These are phyloP conservation scores for Rhagonycha fulva DNA, from an alignment of 2,888 invertebrate species.

Conservation along the genomic window DNA sequence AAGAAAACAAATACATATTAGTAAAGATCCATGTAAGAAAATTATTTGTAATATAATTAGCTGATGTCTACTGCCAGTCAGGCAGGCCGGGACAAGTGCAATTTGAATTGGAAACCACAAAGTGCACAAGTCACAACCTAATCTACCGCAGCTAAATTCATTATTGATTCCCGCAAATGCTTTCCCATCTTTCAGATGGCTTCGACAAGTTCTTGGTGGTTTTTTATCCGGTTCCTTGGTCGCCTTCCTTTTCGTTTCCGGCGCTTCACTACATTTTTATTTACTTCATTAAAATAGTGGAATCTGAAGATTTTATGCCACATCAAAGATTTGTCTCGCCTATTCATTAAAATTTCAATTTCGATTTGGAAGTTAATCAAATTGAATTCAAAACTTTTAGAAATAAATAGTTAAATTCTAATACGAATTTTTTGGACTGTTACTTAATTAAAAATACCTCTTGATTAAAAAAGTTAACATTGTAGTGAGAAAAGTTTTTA, in stretches of 20 bases:
- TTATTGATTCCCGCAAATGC: slow-evolving; percentile 18
- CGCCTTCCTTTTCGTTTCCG: slow-evolving; percentile 18
- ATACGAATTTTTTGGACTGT: background rate
- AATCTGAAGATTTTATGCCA: slow-evolving; percentile 6
- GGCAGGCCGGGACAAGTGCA: slow-evolving; percentile 71
- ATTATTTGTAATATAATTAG: background rate
- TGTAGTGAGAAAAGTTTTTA: background rate
- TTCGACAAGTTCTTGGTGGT: slow-evolving; percentile 11
- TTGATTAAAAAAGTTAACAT: background rate
- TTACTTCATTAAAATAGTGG: slow-evolving; percentile 17
- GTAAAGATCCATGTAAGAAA: background rate
- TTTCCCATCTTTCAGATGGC: slow-evolving; percentile 18
- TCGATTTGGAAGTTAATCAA: background rate
- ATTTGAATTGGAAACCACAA: slow-evolving; percentile 60
- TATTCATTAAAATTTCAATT: background rate
- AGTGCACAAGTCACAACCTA: slow-evolving; percentile 65
- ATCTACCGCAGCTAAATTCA: slow-evolving; percentile 42
- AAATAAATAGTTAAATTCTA: background rate
- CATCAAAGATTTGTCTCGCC: background rate
- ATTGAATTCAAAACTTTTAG: background rate
- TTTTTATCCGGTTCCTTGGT: slow-evolving; percentile 22
- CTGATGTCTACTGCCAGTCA: slow-evolving; percentile 37
- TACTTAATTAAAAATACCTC: too few relatives aligned
- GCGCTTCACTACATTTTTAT: slow-evolving; percentile 17
- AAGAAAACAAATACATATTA: background rate